Percentiles rank a stretch among this genome's conserved stretches.
These are phyloP conservation scores for Andrena fulva DNA, from an alignment of 2,888 invertebrate species.

Conservation along the genomic window DNA sequence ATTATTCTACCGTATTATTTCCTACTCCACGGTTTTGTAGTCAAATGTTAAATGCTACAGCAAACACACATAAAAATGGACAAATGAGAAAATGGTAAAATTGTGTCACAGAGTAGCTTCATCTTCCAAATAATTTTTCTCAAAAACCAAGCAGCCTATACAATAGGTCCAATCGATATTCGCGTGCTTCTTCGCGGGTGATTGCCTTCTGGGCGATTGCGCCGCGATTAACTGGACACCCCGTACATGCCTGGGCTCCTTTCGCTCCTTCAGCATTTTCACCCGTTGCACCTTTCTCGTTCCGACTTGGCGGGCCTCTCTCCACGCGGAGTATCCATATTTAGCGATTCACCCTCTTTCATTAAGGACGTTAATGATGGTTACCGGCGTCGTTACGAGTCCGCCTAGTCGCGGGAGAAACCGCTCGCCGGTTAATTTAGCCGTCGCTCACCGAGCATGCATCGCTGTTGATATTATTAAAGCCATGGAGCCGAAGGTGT, in stretches of 20 bases:
- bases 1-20: too few species aligned
- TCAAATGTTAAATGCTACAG: too few species aligned
- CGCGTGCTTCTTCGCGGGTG: neutral
- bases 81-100: too few species aligned
- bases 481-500: conserved; percentile 50
- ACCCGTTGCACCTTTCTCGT: conserved; percentile 27
- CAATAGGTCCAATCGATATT: too few species aligned
- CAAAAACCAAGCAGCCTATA: too few species aligned
- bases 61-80: too few species aligned
- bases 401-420: conserved; percentile 39
- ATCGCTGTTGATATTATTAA: conserved; percentile 64
- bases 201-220: neutral
- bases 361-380: conserved; percentile 79
- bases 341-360: conserved; percentile 79
- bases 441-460: conserved; percentile 53
- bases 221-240: neutral
- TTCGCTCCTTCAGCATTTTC: neutral
- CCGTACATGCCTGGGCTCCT: neutral
- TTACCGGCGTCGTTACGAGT: conserved; percentile 64
- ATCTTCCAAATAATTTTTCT: too few species aligned
- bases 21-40: too few species aligned
- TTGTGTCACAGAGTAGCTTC: too few species aligned
- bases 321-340: conserved; percentile 69
- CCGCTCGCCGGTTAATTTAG: conserved; percentile 55
- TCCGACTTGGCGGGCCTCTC: conserved; percentile 32